Base-by-base conservation (phyloP, 2,888 invertebrate species). In the Lithophane leautieri region DNA sequence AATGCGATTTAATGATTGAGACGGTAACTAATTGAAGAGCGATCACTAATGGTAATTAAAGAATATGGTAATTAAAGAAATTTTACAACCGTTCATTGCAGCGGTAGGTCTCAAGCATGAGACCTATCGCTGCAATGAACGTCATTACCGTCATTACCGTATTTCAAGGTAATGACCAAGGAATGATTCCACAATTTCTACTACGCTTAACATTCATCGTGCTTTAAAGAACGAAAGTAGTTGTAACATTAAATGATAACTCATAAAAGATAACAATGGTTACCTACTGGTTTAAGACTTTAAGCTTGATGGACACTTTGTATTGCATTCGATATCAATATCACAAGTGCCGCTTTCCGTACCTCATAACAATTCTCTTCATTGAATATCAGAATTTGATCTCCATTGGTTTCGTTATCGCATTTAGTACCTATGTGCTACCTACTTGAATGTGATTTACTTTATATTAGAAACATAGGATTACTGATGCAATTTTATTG, bases 391-490 rank as follows among this genome's bases (percentile, higher is more conserved):
- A 50, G 50, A 70, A 71, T 73, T 70, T 19, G 12, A 76, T 52
- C 22, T 12, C 9, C 52, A 12, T 56, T 67, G 22, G 11, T 28
- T 65, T 34, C 40, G n/a, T 61, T 81, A 76, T 70, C 60, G 0
- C 65, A 19, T 73, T 28, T 1, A 67, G 34, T 58, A 67, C n/a
- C 11, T 42, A 78, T 70, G 2, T 58, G 50, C 50, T 76, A 22
- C 34, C n/a, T 42, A 81, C 77, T 82, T 70, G 40, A 52, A 58
- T 34, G 28, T 63, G 67, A 76, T 82, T 82, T 52, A 61, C 54
- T 62, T 54, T 34, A 34, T 12, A 50, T 34, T 28, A 50, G 9
- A 28, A 76, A 52, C 69, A 82, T 62, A 42, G 50, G 19, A 16
- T 28, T 66, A 66, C 28, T 76, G 16, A 69, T 70, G 60, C 47